phyloP scores from a whole-genome alignment of 2,888 invertebrate species.

The Erpobdella octoculata region DNA sequence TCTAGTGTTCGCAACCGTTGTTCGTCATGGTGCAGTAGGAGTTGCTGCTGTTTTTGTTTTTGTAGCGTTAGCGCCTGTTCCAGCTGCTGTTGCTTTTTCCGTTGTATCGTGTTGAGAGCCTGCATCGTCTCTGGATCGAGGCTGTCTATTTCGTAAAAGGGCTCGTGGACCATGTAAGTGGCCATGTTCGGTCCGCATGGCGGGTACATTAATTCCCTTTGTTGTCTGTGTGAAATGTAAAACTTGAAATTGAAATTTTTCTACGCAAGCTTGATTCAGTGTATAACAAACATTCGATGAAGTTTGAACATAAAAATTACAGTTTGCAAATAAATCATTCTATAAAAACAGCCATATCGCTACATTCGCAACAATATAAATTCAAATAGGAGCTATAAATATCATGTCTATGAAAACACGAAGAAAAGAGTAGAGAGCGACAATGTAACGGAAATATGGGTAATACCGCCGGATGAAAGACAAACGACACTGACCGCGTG shows the following conservation, averaged over 20 bases:
- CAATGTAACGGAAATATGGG: too few species aligned
- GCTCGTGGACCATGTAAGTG: constrained; percentile 13
- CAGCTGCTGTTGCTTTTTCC: constrained; percentile 21
- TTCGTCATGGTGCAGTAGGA: constrained; percentile 13
- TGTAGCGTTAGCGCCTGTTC: constrained; percentile 7
- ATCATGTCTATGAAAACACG: too few species aligned
- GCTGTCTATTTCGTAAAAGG: constrained; percentile 21
- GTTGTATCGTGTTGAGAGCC: constrained; percentile 23
- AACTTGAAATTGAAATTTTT: background rate
- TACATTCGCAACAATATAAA: too few species aligned
- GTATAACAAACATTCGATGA: background rate
- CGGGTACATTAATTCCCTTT: constrained; percentile 19
- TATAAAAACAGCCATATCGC: too few species aligned
- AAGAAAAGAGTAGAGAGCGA: too few species aligned
- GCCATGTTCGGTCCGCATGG: constrained; percentile 2
- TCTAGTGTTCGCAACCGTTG: constrained; percentile 16
- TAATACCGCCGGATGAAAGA: too few species aligned
- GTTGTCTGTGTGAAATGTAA: background rate
- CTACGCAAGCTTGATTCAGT: background rate
- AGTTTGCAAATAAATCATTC: too few species aligned
- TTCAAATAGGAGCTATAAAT: too few species aligned
- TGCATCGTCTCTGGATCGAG: constrained; percentile 15
- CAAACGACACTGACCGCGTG: too few species aligned
- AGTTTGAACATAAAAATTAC: background rate
- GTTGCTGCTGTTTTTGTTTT: constrained; percentile 11